Evolutionary conservation across 2,113 vertebrate species (phyloP), one percentile per base, ranked within the genome.

Genomic region (Lagopus muta): DNA sequence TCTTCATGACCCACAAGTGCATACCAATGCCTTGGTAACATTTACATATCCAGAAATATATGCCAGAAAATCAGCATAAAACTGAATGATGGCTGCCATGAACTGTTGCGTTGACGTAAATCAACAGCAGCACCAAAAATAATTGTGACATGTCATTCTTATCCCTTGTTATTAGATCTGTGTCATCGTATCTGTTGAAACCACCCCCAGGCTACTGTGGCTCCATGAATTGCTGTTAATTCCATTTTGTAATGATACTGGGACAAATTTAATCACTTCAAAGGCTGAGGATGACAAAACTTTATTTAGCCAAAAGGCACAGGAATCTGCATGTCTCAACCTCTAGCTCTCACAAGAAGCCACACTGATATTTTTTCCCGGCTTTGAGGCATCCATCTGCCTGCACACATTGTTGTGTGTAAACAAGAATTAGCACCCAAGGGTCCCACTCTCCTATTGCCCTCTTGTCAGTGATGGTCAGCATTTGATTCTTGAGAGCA

Each of bases 181-280:
- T 92, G 72, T 91, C 4, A 2, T 57, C 0, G 2, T 69, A 82
- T 77, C 66, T 0, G 3, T 57, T 65, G 27, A 96, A 97, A 92
- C 91, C 66, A 88, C 87, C 94, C 79, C 55, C 52, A 66, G 92
- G 94, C 95, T 92, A 86, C 40, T 50, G 21, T 85, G 62, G 62
- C 60, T 93, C 82, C 73, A 73, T 58, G 75, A 91, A 89, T 93
- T 96, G 76, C 82, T 94, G 90, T 40, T 96, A 96, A 97, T 97
- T 97, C 87, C 70, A 92, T 94, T 96, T 95, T 95, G 93, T 94
- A 94, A 95, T 96, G 90, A 96, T 92, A 95, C 69, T 78, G 66
- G 86, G 93, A 96, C 72, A 96, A 95, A 96, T 96, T 91, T 96
- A 96, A 94, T 97, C 96, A 92, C 95, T 95, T 95, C 82, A 91